These are phyloP conservation scores for Zootermopsis nevadensis DNA, from an alignment of 2,888 invertebrate species.

Conservation along the genomic window DNA sequence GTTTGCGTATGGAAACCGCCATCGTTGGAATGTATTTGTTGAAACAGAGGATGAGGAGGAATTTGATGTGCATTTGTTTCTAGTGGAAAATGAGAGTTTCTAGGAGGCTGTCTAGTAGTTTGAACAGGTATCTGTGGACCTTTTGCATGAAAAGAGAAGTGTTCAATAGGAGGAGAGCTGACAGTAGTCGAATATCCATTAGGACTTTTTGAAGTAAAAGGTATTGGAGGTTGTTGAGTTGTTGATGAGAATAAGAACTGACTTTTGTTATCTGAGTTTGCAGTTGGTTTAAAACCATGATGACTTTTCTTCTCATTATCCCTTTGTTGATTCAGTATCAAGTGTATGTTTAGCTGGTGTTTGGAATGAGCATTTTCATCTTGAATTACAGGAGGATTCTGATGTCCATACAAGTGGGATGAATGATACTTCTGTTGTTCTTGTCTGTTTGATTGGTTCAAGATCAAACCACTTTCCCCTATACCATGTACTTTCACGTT, in stretches of 20 bases:
- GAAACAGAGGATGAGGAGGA: conserved; percentile 10
- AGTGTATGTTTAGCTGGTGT: conserved; percentile 44
- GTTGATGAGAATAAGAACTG: conserved; percentile 44
- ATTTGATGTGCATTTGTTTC: conserved; percentile 41
- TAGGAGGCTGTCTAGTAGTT: conserved; percentile 1
- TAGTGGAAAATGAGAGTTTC: conserved; percentile 17
- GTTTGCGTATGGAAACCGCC: conserved; percentile 18
- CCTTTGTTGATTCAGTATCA: conserved; percentile 42
- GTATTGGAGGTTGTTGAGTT: conserved; percentile 41
- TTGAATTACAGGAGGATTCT: neutral
- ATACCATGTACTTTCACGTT: conserved; percentile 37
- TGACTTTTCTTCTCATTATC: conserved; percentile 40
- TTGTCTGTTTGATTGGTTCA: conserved; percentile 12
- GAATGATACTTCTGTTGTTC: neutral
- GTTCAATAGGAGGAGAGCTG: conserved; percentile 6
- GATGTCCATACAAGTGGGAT: conserved; percentile 16
- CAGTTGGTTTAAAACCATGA: conserved; percentile 40
- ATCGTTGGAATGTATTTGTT: conserved; percentile 22
- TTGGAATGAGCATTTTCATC: conserved; percentile 36
- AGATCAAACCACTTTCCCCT: conserved; percentile 25
- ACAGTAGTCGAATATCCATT: conserved; percentile 41
- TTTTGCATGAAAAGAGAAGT: conserved; percentile 19
- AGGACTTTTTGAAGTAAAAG: conserved; percentile 37
- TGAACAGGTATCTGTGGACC: conserved; percentile 12
- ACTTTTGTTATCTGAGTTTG: conserved; percentile 19